Conservation (phyloP, 2,888 invertebrate species). For the Polyommatus iphigenia region DNA sequence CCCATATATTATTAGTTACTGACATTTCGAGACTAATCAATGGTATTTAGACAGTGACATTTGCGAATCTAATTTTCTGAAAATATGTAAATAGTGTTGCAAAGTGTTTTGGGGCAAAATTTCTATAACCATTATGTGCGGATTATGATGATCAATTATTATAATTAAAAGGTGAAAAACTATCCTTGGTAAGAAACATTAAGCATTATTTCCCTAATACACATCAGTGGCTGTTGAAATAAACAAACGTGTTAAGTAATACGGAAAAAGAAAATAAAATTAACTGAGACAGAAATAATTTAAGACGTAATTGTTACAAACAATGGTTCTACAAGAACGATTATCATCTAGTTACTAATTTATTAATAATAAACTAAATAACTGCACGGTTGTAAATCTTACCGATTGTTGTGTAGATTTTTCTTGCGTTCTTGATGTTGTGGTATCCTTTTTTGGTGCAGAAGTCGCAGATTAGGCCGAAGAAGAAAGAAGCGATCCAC, state of each 20-base stretch:
- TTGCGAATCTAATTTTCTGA: no score
- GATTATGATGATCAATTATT: no score
- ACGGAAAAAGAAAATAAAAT: background rate
- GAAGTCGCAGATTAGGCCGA: constrained; percentile 86
- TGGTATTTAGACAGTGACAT: no score
- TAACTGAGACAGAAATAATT: background rate
- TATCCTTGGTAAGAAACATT: background rate
- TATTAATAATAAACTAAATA: background rate
- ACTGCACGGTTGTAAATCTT: constrained; percentile 44
- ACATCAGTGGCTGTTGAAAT: background rate
- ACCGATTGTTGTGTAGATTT: constrained; percentile 85
- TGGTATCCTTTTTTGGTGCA: constrained; percentile 81
- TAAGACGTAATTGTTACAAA: background rate
- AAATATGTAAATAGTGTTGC: no score
- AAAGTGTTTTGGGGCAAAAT: no score
- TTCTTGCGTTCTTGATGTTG: constrained; percentile 80
- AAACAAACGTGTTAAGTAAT: background rate
- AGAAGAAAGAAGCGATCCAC: constrained; percentile 83
- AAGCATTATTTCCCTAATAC: background rate
- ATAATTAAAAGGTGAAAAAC: no score
- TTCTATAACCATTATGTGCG: no score
- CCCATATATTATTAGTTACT: no score
- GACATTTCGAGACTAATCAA: no score
- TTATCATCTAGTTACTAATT: background rate
- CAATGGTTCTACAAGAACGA: background rate